A percentile compares a stretch with the other conserved stretches of the same genome.
Conservation (phyloP, 2,797 vertebrate genomes). For the Scleropages formosus region DNA sequence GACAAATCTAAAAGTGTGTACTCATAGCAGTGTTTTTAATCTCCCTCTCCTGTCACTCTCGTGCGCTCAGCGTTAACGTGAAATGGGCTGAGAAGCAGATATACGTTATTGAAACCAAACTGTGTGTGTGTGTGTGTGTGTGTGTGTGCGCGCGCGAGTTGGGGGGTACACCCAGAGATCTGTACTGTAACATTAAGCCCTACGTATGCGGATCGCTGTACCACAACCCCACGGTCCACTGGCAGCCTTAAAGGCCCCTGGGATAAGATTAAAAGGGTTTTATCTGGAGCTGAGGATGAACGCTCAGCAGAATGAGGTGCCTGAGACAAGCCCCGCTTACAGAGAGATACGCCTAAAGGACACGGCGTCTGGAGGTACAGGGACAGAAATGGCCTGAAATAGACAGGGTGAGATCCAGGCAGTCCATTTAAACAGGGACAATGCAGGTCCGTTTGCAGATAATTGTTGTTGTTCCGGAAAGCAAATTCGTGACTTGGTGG, state of each 20-base stretch:
- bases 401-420: neutral
- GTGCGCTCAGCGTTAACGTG: neutral
- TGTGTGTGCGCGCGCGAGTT: neutral
- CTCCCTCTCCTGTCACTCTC: neutral
- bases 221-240: constrained; percentile 4
- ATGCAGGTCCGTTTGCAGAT: neutral
- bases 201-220: neutral
- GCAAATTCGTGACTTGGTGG: neutral
- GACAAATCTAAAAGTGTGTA: constrained; percentile 1
- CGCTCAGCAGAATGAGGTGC: constrained; percentile 3
- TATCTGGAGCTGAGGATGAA: constrained; percentile 21
- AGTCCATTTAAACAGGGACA: neutral
- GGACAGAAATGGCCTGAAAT: neutral
- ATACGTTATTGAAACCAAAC: neutral
- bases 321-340: neutral
- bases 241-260: constrained; percentile 21
- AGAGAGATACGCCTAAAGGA: neutral
- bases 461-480: constrained; percentile 8
- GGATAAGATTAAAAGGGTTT: constrained; percentile 28
- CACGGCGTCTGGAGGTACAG: neutral
- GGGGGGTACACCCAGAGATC: neutral
- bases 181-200: constrained; percentile 14
- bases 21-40: neutral
- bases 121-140: neutral
- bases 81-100: neutral